Evolutionary conservation across 2,113 vertebrate genomes (phyloP), one percentile per base, ranked within the genome.

Genomic region (Puma concolor): DNA sequence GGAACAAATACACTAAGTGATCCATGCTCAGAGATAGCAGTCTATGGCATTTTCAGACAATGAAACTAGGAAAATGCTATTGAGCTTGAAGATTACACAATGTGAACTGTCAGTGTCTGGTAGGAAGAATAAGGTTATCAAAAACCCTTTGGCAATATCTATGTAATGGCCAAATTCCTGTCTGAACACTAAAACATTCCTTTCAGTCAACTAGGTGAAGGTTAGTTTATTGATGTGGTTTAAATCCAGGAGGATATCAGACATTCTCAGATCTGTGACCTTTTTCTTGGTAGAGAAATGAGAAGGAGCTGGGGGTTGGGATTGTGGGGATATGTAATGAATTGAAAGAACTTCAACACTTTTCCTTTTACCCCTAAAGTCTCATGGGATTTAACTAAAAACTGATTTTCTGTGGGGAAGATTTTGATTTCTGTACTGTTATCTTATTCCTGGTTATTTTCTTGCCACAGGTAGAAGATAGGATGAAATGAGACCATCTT

Each of bases 221-320:
- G 21, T 88, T 88, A 86, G 17, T 64, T 97, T 95, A 85, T 31
- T 85, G 89, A 79, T 86, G 66, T 92, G 50, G 16, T 69, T 87
- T 69, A 83, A 95, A 90, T 82, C 66, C 77, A 86, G 25, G 33
- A 91, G 41, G 9, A 60, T 48, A 95, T 66, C 80, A 74, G 15
- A 92, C 74, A 96, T 67, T 89, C n/a, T 95, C 52, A 77, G 27
- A 63, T 95, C 86, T 72, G 44, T 96, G 85, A 93, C 52, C 60
- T 95, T 97, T 95, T 82, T 72, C 77, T 93, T 85, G 50, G 48
- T 69, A 79, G 50, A 94, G 41, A 96, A 95, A 86, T 83, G 23
- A 74, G 33, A 74, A 89, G 38, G 23, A 69, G 1, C 27, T 88
- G 5, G 15, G 29, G 29, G 15, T 33, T 88, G 66, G 41, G 6